Percentiles rank a stretch among this genome's conserved stretches.
phyloP scores from a whole-genome alignment of 2,113 vertebrate species.

The Formicarius rufipectus region DNA sequence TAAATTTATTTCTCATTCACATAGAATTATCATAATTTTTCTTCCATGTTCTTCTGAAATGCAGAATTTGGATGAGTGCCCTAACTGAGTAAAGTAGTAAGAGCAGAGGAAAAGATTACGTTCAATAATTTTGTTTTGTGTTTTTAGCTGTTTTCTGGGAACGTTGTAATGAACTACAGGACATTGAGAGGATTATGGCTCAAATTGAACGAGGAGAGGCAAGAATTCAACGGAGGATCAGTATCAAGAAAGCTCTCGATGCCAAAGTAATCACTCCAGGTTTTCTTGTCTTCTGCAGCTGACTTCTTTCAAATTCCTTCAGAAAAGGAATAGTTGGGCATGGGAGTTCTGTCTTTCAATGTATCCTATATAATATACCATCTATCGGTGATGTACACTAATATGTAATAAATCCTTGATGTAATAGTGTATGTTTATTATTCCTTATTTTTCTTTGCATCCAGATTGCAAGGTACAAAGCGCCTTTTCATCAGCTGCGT shows the following conservation, averaged over 20 bases:
- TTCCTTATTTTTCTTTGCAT: not conserved
- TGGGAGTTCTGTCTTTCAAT: not conserved
- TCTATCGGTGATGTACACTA: not conserved
- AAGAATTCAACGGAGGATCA: constrained; percentile 88
- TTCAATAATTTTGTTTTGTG: not conserved
- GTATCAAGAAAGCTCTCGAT: constrained; percentile 90
- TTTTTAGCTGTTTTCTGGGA: constrained; percentile 90
- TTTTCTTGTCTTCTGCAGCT: not conserved
- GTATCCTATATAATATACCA: not conserved
- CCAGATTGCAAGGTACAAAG: constrained; percentile 89
- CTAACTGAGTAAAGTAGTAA: not conserved
- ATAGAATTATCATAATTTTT: not conserved
- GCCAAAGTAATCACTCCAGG: constrained; percentile 77
- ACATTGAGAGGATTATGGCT: constrained; percentile 91
- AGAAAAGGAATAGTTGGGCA: not conserved
- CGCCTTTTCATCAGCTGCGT: constrained; percentile 87
- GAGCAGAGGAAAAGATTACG: not conserved
- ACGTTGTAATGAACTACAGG: constrained; percentile 89
- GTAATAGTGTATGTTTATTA: not conserved
- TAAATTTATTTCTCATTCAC: not conserved
- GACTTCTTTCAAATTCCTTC: not conserved
- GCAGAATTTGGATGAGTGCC: not conserved
- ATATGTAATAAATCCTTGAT: not conserved
- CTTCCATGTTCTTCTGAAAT: not conserved
- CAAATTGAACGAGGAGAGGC: constrained; percentile 90